Conservation (phyloP, 2,113 vertebrate species). For the Petaurus breviceps region DNA sequence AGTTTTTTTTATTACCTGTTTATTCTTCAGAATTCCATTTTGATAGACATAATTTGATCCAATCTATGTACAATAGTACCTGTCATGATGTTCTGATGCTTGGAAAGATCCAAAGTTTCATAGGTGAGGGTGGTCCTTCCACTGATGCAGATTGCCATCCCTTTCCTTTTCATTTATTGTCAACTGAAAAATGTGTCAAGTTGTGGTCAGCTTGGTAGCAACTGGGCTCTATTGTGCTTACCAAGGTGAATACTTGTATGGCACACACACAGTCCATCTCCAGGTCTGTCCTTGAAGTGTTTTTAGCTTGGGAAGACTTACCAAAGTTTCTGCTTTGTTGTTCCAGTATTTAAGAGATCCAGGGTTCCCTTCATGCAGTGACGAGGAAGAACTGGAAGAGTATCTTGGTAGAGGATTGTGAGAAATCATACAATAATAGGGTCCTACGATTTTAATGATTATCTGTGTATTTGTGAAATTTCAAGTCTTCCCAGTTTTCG, state of each 20-base stretch:
- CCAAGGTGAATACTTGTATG: not conserved
- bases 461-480: slow-evolving; percentile 13
- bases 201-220: not conserved
- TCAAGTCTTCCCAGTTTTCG: slow-evolving; percentile 17
- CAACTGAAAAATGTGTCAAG: not conserved
- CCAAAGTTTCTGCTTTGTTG: not conserved
- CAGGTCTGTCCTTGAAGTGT: not conserved
- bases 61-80: not conserved
- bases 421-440: not conserved
- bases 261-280: not conserved
- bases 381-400: not conserved
- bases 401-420: not conserved
- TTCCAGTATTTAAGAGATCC: not conserved
- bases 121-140: not conserved
- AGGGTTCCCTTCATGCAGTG: not conserved
- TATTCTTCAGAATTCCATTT: slow-evolving; percentile 25
- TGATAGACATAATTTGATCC: not conserved
- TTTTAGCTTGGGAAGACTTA: not conserved
- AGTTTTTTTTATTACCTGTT: slow-evolving; percentile 50
- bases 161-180: not conserved
- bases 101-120: not conserved
- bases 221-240: not conserved
- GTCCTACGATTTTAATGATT: not conserved
- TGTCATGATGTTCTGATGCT: not conserved
- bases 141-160: not conserved